These are phyloP conservation scores for Spinibarbus caldwelli DNA, from an alignment of 2,797 vertebrate genomes.

Conservation along the genomic window DNA sequence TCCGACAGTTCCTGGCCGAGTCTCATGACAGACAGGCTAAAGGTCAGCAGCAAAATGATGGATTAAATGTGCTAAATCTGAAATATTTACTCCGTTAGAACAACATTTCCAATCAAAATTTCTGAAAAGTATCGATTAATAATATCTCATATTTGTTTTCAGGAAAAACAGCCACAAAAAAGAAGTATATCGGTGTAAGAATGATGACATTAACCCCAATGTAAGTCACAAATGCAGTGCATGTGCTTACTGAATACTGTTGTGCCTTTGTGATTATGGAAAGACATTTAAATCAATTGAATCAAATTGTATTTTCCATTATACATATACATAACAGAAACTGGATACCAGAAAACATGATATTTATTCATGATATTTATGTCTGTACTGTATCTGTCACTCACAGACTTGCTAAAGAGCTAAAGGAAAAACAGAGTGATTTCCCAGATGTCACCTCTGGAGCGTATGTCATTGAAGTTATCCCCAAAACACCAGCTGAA, in stretches of 20 bases:
- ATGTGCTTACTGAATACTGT: background rate
- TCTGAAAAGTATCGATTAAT: background rate
- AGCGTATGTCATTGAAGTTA: conserved; percentile 93
- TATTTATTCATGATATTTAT: background rate
- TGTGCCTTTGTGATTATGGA: background rate
- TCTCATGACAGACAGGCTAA: conserved; percentile 90
- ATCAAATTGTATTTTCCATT: background rate
- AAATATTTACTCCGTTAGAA: background rate
- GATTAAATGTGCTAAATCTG: background rate
- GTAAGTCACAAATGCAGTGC: conserved; percentile 75
- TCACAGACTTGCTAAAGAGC: conserved; percentile 87
- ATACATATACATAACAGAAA: background rate
- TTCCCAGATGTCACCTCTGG: conserved; percentile 94
- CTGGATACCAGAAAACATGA: background rate
- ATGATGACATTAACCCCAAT: conserved; percentile 92
- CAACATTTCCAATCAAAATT: background rate
- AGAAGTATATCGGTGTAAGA: conserved; percentile 94
- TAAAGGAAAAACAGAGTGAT: conserved; percentile 88
- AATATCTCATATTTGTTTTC: conserved; percentile 15
- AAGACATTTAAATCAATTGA: background rate
- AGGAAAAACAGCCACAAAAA: conserved; percentile 88
- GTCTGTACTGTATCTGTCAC: background rate
- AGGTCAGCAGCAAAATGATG: conserved; percentile 75
- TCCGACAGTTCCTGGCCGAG: conserved; percentile 94
- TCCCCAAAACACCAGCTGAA: conserved; percentile 92